Percentiles rank a stretch among this genome's conserved stretches.
Evolutionary conservation across 64 coral and sea anemone genomes (phyloP).

Genomic region (Astreopora myriophthalma): DNA sequence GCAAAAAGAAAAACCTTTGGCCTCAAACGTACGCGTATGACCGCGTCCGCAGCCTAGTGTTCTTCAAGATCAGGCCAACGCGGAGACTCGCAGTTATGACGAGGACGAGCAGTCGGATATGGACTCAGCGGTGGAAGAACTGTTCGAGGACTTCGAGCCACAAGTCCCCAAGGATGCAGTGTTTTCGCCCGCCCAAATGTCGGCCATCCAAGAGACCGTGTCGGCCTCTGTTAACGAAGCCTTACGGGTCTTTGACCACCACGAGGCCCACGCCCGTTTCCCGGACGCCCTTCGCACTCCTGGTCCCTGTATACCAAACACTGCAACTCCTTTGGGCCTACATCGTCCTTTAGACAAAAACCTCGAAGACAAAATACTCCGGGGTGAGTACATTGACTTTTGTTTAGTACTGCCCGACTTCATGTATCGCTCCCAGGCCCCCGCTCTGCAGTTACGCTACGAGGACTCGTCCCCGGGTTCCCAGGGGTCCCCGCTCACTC

Average conservation of each 20-base stretch:
- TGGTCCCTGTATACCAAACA: neutral
- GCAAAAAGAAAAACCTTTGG: no score
- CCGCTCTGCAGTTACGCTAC: neutral
- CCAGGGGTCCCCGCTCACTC: no score
- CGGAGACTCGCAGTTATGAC: no score
- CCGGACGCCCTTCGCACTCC: neutral
- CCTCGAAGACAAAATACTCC: no score
- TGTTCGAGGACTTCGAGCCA: no score
- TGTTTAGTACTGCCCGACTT: neutral
- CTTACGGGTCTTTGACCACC: neutral
- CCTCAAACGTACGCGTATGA: no score
- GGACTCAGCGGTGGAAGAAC: no score
- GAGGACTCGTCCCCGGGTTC: neutral
- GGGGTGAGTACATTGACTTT: neutral
- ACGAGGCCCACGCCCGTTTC: neutral
- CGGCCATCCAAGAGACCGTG: neutral
- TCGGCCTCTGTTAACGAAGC: neutral
- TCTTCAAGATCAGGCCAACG: no score
- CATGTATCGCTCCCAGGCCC: neutral
- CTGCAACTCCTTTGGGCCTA: neutral
- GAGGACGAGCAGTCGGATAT: no score
- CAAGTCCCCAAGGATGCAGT: no score
- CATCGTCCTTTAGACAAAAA: no score
- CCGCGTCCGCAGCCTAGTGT: no score
- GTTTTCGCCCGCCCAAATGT: neutral